Base-by-base conservation (phyloP, 2,888 invertebrate genomes). In the Ditylenchus weischeri region DNA sequence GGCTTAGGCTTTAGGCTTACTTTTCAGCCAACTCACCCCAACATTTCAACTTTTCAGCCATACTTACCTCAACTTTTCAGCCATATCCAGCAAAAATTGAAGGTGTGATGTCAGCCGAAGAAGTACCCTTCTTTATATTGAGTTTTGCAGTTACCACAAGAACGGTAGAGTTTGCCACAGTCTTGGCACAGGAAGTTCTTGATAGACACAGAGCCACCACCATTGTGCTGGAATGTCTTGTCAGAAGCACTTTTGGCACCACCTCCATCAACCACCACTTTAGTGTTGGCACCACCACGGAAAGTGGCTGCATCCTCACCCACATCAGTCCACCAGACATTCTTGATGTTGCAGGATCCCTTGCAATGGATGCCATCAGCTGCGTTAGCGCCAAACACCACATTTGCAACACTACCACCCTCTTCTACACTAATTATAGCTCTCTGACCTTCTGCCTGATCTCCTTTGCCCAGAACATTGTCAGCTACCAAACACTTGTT, bases 221-320 rank as follows among this genome's bases (percentile, higher is more conserved):
- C 66, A 48, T 66, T 66, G 36, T 50, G 51, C 15, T 66, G 66
- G 38, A 66, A 66, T 15, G 51, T 51, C 21, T 66, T 66, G 65
- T 66, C 66, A 2, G 6, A 5, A 35, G 66, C 66, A 23, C 50
- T 36, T 21, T n/a, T n/a, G n/a, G n/a, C n/a, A n/a, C n/a, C n/a
- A n/a, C n/a, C n/a, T n/a, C n/a, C n/a, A n/a, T n/a, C n/a, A n/a
- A n/a, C n/a, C n/a, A n/a, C n/a, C n/a, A n/a, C n/a, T n/a, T n/a
- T n/a, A n/a, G n/a, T n/a, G n/a, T 36, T 68, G 29, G 67, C 66
- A 8, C 66, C 66, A 48, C 66, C 66, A 38, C 57, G 54, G 21
- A 66, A 66, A 0, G 66, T 66, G 54, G 65, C 63, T n/a, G 63
- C 63, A 21, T 63, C 61, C 38, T 61, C 61, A 19, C 61, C 61